Evolutionary conservation across 37 sponge, comb jelly and placozoan genomes (phyloP).

Genomic region (Theonella swinhoei): DNA sequence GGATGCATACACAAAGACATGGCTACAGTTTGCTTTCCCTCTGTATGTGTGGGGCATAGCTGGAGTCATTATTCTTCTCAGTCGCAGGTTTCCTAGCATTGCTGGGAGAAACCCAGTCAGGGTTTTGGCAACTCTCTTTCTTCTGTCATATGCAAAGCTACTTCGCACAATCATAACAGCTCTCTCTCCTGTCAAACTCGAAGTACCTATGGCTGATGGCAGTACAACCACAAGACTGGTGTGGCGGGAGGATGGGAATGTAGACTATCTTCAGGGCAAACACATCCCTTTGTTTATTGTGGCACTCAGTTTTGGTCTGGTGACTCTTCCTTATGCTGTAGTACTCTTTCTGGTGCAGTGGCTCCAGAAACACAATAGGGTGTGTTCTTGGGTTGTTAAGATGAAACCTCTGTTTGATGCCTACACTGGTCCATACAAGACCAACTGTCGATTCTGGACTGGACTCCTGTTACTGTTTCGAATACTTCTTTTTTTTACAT

Average conservation of each 20-base stretch:
- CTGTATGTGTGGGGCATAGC: neutral
- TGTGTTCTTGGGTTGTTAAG: constrained; percentile 4
- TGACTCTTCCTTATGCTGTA: constrained; percentile 24
- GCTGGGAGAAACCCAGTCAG: neutral
- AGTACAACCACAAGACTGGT: neutral
- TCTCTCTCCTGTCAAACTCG: neutral
- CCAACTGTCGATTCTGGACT: constrained; percentile 27
- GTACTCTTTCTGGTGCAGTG: constrained; percentile 15
- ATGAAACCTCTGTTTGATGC: constrained; percentile 38
- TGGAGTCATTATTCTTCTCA: neutral
- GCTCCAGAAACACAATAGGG: constrained; percentile 2
- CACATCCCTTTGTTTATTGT: constrained; percentile 18
- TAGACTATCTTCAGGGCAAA: neutral
- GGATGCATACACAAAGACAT: constrained; percentile 7
- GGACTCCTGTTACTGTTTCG: constrained; percentile 36
- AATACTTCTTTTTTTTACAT: neutral
- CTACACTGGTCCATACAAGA: constrained; percentile 41
- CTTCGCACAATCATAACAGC: constrained; percentile 8
- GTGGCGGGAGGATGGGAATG: constrained; percentile 7
- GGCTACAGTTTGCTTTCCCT: constrained; percentile 41
- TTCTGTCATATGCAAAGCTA: constrained; percentile 18
- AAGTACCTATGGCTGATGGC: neutral
- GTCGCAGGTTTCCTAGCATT: neutral
- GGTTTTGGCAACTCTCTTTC: constrained; percentile 10
- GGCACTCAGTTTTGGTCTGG: neutral